Evolutionary conservation across 2,113 vertebrate species (phyloP), one percentile per base, ranked within the genome.

Genomic region (Nibea albiflora): DNA sequence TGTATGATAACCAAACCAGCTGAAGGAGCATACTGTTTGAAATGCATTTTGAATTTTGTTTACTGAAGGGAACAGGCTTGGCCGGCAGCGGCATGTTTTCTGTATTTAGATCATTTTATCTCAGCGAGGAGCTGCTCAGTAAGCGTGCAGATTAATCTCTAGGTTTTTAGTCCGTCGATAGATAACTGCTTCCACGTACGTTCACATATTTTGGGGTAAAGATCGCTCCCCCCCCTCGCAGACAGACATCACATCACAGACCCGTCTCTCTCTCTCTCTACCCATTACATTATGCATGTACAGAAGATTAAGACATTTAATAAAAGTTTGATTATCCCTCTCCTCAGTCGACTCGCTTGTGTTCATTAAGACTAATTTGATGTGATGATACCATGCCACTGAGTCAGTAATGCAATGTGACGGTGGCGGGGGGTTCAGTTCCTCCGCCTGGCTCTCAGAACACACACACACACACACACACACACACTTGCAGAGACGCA

Each of bases 291-390:
- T 88, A 93, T 94, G 90, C 94, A 92, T 95, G 93, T 94, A 94
- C 92, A 94, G 92, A 92, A 93, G 88, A 94, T 93, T 86, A 94
- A 94, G 91, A 90, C 92, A 91, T 94, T 94, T 91, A 95, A 95
- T 95, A 95, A 95, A 95, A 89, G 92, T 94, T 93, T 93, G 89
- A 94, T 95, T 93, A 92, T 93, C 90, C 91, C 85, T 86, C 84
- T 91, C 85, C 86, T 88, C 89, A 83, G 83, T 81, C 16, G 77
- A 88, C 91, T 91, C 79, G 83, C 87, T 90, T 90, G 72, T 93
- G 87, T 92, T 94, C 90, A 90, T 94, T 92, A 90, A 83, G 81
- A 68, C 84, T 92, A 91, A 93, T 90, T 89, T 86, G 90, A 92
- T 89, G 89, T 85, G 87, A 91, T 90, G 87, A 90, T 88, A 78